Evolutionary conservation across 2,113 vertebrate species (phyloP).

Genomic region (Rynchops niger): DNA sequence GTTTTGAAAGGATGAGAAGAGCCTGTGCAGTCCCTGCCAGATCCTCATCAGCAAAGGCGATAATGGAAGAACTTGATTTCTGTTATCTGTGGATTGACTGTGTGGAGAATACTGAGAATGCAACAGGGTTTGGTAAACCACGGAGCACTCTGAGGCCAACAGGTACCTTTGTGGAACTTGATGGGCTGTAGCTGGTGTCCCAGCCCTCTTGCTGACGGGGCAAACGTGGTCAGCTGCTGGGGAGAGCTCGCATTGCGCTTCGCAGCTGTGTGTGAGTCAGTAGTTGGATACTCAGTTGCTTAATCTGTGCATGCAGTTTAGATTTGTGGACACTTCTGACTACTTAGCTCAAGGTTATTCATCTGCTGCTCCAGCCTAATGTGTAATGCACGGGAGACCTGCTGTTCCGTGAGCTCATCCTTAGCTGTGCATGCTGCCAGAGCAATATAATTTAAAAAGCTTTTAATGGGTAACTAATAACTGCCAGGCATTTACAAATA

Average conservation of each 20-base stretch:
- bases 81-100: neutral
- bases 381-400: neutral
- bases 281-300: neutral
- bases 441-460: neutral
- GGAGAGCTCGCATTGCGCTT: neutral
- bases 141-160: rapidly evolving
- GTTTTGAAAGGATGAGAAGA: neutral
- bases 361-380: neutral
- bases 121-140: rapidly evolving
- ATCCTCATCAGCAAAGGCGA: neutral
- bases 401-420: neutral
- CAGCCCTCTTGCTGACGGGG: neutral
- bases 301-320: neutral
- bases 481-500: neutral
- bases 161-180: neutral
- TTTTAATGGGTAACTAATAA: neutral
- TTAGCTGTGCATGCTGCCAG: neutral
- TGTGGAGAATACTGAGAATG: neutral
- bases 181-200: rapidly evolving
- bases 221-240: neutral
- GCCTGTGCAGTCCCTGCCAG: neutral
- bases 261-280: neutral
- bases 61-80: neutral
- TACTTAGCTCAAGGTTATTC: neutral
- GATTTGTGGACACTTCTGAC: neutral